phyloP scores from a whole-genome alignment of 2,113 vertebrate genomes.

The Psittacula cyanocephala region DNA sequence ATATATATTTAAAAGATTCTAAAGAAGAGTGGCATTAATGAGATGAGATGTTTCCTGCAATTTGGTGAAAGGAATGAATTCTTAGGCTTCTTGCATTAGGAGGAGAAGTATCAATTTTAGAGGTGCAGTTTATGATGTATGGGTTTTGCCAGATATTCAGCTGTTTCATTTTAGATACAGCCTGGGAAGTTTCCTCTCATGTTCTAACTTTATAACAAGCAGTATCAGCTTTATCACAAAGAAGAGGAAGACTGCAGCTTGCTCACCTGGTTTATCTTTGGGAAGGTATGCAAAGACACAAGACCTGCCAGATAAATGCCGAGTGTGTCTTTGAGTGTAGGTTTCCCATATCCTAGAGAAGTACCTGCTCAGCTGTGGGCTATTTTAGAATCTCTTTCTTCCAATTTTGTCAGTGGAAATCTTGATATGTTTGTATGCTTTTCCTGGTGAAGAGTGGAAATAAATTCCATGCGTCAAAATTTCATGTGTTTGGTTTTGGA shows the following conservation, averaged over 20 bases:
- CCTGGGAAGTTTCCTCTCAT: not conserved
- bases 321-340: not conserved
- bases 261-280: not conserved
- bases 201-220: not conserved
- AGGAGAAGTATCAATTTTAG: not conserved
- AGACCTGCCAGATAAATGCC: not conserved
- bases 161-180: not conserved
- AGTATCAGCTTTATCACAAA: not conserved
- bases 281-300: not conserved
- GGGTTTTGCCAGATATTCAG: not conserved
- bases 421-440: not conserved
- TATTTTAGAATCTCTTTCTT: not conserved
- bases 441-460: not conserved
- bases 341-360: not conserved
- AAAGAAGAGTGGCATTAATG: slow-evolving; percentile 18
- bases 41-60: slow-evolving; percentile 40
- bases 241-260: not conserved
- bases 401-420: not conserved
- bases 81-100: not conserved
- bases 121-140: not conserved
- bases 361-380: not conserved
- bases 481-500: not conserved
- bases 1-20: slow-evolving; percentile 45
- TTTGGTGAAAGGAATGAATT: slow-evolving; percentile 1
- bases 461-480: not conserved